These are phyloP conservation scores for Silurus glanis DNA, from an alignment of 2,113 vertebrate genomes.

Conservation along the genomic window DNA sequence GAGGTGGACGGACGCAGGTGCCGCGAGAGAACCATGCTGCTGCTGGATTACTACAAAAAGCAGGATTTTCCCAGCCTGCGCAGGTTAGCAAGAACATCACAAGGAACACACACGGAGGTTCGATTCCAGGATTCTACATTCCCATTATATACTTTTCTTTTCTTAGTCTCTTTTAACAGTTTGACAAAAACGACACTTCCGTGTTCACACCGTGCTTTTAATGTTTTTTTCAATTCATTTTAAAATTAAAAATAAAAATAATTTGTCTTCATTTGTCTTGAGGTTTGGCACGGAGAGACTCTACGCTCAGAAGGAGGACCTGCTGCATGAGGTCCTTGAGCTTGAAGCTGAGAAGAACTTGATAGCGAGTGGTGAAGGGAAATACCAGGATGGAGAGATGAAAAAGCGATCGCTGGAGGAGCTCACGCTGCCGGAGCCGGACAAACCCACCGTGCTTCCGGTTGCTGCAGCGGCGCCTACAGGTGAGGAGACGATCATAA, in stretches of 20 bases:
- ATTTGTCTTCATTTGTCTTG: neutral
- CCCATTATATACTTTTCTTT: neutral
- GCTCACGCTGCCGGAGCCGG: constrained; percentile 63
- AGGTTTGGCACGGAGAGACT: constrained; percentile 76
- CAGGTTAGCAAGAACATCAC: constrained; percentile 60
- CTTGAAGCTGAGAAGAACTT: constrained; percentile 74
- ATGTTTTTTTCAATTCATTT: neutral
- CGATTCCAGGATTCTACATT: neutral
- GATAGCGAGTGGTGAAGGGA: constrained; percentile 61
- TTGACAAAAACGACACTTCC: neutral
- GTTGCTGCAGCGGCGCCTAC: constrained; percentile 52
- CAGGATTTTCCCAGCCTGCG: constrained; percentile 75
- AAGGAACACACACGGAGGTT: neutral
- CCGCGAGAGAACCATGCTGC: constrained; percentile 75
- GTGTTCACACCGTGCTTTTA: neutral
- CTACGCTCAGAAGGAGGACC: constrained; percentile 77
- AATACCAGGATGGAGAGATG: constrained; percentile 71
- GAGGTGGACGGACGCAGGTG: constrained; percentile 76
- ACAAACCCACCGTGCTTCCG: constrained; percentile 67
- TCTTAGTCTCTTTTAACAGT: neutral
- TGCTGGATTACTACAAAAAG: constrained; percentile 78
- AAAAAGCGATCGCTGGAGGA: constrained; percentile 68
- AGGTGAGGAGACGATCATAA: constrained; percentile 36
- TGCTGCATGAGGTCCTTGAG: constrained; percentile 77
- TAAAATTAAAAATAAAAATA: too few species aligned